These are phyloP conservation scores for Noctua comes DNA, from an alignment of 2,888 invertebrate species.

Conservation along the genomic window DNA sequence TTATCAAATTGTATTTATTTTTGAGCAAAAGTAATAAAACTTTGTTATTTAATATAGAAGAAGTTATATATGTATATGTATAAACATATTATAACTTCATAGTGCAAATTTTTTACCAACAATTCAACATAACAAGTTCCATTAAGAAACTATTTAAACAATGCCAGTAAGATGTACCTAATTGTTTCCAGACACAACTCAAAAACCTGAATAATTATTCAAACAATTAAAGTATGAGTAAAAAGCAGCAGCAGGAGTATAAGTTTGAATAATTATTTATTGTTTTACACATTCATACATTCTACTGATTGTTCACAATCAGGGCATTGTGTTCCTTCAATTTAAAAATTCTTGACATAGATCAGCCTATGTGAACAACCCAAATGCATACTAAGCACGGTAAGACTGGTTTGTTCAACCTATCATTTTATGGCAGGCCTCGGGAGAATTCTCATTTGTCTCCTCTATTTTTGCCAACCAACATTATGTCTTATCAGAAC, in stretches of 20 bases:
- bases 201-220: background rate
- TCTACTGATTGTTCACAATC: slow-evolving; percentile 4
- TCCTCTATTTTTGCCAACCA: background rate
- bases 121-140: background rate
- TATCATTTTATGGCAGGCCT: background rate
- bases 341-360: background rate
- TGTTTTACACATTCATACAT: background rate
- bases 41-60: too few species aligned
- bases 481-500: background rate
- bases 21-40: background rate
- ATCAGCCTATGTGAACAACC: background rate
- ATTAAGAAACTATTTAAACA: background rate
- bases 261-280: background rate
- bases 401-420: background rate
- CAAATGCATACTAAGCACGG: background rate
- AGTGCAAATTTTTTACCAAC: slow-evolving; percentile 20
- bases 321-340: slow-evolving; percentile 1
- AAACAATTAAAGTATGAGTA: too few species aligned
- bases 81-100: background rate
- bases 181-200: background rate
- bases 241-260: too few species aligned
- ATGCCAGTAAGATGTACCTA: background rate
- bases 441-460: background rate
- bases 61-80: too few species aligned
- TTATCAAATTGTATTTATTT: slow-evolving; percentile 6